Conservation (phyloP, 1,140 invertebrate genomes). For the Scaptomyza montana region DNA sequence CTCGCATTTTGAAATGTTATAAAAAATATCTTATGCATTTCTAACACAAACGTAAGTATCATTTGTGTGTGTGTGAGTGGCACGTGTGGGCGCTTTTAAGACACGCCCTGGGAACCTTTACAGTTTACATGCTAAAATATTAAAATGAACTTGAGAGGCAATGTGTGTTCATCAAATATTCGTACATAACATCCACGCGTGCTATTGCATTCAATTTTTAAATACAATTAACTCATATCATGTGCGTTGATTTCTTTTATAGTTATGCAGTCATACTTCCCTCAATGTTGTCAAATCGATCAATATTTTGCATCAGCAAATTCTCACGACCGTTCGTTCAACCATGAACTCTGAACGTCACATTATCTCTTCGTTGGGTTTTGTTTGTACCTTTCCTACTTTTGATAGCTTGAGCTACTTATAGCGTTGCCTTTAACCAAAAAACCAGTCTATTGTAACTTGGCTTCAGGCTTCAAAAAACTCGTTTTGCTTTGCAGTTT, state of each 20-base stretch:
- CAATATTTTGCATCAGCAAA: conserved; percentile 19
- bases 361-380: background rate
- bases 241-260: no score
- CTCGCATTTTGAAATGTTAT: background rate
- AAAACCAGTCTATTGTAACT: conserved; percentile 64
- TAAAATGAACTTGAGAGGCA: background rate
- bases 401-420: background rate
- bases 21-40: background rate
- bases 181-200: no score
- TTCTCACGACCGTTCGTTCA: conserved; percentile 55
- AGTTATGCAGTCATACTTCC: no score
- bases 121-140: background rate
- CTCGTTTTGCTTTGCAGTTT: conserved; percentile 46
- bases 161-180: conserved; percentile 11
- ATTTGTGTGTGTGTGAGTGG: background rate
- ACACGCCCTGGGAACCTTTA: background rate
- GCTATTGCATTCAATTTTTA: no score
- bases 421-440: conserved; percentile 14
- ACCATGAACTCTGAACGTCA: conserved; percentile 48
- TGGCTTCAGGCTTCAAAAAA: conserved; percentile 55
- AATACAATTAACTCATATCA: no score
- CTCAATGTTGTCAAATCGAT: conserved; percentile 1
- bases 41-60: background rate
- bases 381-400: background rate
- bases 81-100: background rate